Conservation (phyloP, 2,113 vertebrate species). For the Delphinus delphis region DNA sequence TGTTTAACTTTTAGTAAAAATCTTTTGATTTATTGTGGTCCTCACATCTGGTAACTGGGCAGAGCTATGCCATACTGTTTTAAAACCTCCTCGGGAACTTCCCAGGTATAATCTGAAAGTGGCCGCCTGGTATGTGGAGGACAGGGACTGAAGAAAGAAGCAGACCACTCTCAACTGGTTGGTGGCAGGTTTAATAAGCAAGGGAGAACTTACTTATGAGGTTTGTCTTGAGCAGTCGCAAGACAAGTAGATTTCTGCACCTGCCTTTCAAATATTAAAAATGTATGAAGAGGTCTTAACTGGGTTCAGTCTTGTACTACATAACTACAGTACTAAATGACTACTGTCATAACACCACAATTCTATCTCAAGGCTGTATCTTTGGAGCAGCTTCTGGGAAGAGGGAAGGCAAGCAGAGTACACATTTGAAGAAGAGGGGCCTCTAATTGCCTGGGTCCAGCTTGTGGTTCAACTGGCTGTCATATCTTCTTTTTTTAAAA, state of each 20-base stretch:
- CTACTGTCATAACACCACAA: too few relatives aligned
- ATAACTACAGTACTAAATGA: too few relatives aligned
- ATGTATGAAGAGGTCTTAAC: not conserved
- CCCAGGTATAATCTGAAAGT: not conserved
- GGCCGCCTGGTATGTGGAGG: not conserved
- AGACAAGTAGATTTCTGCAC: not conserved
- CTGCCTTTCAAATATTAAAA: not conserved
- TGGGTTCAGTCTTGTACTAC: not conserved
- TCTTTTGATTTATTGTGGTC: not conserved
- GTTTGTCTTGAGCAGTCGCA: not conserved
- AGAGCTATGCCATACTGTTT: not conserved
- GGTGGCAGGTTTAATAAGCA: not conserved
- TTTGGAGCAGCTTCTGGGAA: not conserved
- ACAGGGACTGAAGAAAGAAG: not conserved
- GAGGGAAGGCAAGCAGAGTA: not conserved
- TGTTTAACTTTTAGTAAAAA: not conserved
- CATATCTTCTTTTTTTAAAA: not conserved
- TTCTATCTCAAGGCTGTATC: not conserved
- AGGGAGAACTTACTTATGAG: not conserved
- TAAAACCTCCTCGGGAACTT: not conserved
- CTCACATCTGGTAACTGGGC: not conserved
- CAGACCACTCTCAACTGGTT: not conserved
- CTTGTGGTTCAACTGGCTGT: not conserved
- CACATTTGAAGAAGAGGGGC: not conserved
- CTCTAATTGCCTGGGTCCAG: not conserved